A percentile compares a stretch with the other conserved stretches of the same genome.
phyloP scores from a whole-genome alignment of 1,140 invertebrate species.

The Zaprionus taronus region DNA sequence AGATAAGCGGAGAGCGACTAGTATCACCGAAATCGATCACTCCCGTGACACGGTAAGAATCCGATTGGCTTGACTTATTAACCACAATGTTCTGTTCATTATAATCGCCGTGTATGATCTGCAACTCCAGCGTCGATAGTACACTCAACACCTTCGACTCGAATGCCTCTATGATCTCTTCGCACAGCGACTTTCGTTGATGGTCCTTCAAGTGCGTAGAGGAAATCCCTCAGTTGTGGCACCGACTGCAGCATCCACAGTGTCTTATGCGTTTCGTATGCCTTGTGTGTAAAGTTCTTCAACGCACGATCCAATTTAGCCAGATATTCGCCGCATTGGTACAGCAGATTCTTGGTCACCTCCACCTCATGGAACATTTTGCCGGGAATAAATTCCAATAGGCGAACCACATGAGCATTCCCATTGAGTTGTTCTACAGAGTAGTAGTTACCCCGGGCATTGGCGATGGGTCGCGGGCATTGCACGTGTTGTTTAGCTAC shows the following conservation, averaged over 20 bases:
- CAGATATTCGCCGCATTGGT: constrained; percentile 89
- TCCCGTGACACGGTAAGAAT: constrained; percentile 85
- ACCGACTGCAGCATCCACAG: constrained; percentile 90
- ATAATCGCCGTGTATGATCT: constrained; percentile 94
- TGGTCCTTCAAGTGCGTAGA: constrained; percentile 89
- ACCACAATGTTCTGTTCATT: constrained; percentile 96
- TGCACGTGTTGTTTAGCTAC: constrained; percentile 86
- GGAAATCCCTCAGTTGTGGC: constrained; percentile 89
- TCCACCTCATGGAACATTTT: constrained; percentile 87
- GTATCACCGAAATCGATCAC: constrained; percentile 95
- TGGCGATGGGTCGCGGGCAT: constrained; percentile 89
- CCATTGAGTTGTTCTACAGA: constrained; percentile 86
- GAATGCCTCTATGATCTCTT: constrained; percentile 89
- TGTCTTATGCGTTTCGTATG: constrained; percentile 87
- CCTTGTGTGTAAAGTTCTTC: constrained; percentile 89
- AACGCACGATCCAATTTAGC: constrained; percentile 88
- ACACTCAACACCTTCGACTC: constrained; percentile 87
- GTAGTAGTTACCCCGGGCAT: constrained; percentile 87
- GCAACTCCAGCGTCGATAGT: constrained; percentile 87
- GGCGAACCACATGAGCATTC: constrained; percentile 87
- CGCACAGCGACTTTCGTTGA: constrained; percentile 86
- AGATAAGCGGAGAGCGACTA: constrained; percentile 89
- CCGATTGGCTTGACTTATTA: constrained; percentile 47
- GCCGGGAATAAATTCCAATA: constrained; percentile 91
- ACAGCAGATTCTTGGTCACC: constrained; percentile 87